Conservation (phyloP, 2,113 vertebrate species). For the Alces alces region DNA sequence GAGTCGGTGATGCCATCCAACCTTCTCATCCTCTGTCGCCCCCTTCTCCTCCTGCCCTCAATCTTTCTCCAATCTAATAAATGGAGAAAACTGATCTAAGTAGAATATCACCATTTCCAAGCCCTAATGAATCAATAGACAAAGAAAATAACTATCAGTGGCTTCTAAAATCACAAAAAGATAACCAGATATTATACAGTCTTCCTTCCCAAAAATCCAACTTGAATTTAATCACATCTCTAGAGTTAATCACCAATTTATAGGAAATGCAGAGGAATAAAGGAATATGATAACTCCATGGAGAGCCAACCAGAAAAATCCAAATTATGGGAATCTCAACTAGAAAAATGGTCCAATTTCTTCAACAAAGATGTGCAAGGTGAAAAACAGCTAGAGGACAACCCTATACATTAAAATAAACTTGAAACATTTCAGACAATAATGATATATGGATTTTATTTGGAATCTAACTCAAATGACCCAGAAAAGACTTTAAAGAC, state of each 20-base stretch:
- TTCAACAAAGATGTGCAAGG: not conserved
- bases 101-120: not conserved
- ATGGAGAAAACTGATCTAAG: not conserved
- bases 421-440: not conserved
- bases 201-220: not conserved
- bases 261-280: not conserved
- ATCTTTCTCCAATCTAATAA: not conserved
- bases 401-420: not conserved
- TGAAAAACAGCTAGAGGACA: not conserved
- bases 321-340: not conserved
- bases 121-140: not conserved
- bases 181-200: not conserved
- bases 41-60: too few relatives aligned
- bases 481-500: not conserved
- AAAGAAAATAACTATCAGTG: not conserved
- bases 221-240: not conserved
- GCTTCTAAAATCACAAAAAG: not conserved
- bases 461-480: not conserved
- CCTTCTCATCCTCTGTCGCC: too few relatives aligned
- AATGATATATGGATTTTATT: not conserved
- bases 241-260: not conserved
- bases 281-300: slow-evolving; percentile 21
- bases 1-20: too few relatives aligned
- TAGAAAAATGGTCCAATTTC: not conserved
- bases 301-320: slow-evolving; percentile 9